A percentile compares a stretch with the other conserved stretches of the same genome.
Evolutionary conservation across 1,140 invertebrate species (phyloP).

Genomic region (Heliconius hermathena): DNA sequence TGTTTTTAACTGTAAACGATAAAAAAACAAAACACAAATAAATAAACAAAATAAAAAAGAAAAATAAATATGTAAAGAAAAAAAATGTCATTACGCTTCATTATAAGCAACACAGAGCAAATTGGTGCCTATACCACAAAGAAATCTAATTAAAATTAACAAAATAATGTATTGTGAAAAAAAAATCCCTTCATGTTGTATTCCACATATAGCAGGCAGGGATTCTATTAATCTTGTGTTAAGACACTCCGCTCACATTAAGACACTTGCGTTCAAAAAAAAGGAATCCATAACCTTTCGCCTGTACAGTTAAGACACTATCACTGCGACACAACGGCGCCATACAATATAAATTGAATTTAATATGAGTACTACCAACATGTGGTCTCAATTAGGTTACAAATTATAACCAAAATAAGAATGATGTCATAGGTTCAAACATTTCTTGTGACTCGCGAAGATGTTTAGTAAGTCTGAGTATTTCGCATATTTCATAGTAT

Average conservation of each 20-base stretch:
- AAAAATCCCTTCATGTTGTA: too few species aligned
- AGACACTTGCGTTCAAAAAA: background rate
- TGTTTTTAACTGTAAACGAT: conserved; percentile 48
- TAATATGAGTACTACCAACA: background rate
- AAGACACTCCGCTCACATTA: too few species aligned
- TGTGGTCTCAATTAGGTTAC: background rate
- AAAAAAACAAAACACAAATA: conserved; percentile 41
- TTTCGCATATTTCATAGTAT: background rate
- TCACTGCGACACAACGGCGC: too few species aligned
- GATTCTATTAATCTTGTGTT: too few species aligned
- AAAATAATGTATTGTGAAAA: too few species aligned
- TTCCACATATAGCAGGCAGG: too few species aligned
- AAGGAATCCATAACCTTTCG: background rate
- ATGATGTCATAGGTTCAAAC: background rate
- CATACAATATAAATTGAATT: background rate
- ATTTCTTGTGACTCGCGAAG: background rate
- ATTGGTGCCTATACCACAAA: too few species aligned
- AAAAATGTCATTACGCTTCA: background rate
- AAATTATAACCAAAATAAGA: background rate
- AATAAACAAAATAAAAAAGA: background rate
- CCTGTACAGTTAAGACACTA: background rate
- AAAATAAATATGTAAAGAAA: background rate
- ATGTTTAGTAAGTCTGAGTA: background rate
- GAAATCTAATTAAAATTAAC: too few species aligned
- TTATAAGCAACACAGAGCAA: too few species aligned